A percentile compares a stretch with the other conserved stretches of the same genome.
Conservation (phyloP, 2,113 vertebrate genomes). For the Galbula dea region DNA sequence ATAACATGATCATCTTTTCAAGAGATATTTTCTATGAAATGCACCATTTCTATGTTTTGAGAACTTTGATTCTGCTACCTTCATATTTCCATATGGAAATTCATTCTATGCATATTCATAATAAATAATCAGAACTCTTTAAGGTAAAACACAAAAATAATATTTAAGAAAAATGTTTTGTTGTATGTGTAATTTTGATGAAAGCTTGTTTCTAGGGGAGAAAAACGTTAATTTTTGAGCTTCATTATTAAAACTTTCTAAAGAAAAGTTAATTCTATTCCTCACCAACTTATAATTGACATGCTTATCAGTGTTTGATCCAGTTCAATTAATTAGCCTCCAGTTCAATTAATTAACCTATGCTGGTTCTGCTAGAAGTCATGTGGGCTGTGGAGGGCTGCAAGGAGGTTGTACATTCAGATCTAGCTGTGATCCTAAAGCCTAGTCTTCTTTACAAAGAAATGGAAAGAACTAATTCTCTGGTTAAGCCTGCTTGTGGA, state of each 20-base stretch:
- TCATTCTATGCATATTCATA: background rate
- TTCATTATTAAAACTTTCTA: background rate
- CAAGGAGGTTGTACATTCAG: background rate
- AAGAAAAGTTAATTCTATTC: background rate
- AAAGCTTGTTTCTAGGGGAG: background rate
- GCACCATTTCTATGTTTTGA: background rate
- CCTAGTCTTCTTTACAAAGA: background rate
- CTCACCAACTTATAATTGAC: background rate
- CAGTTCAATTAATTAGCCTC: background rate
- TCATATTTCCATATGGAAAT: background rate
- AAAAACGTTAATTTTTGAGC: background rate
- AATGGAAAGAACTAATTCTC: background rate
- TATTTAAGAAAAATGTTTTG: background rate
- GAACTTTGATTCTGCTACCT: background rate
- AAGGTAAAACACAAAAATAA: background rate
- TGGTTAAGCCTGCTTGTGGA: background rate
- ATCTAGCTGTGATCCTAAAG: background rate
- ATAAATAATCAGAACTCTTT: background rate
- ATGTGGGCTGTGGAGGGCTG: background rate
- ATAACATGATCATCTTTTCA: background rate
- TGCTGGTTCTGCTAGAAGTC: background rate
- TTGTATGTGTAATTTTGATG: background rate
- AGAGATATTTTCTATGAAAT: background rate
- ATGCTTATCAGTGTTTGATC: background rate
- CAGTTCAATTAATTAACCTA: conserved; percentile 26